phyloP scores from a whole-genome alignment of 2,113 vertebrate genomes.

The Malaclemys terrapin region DNA sequence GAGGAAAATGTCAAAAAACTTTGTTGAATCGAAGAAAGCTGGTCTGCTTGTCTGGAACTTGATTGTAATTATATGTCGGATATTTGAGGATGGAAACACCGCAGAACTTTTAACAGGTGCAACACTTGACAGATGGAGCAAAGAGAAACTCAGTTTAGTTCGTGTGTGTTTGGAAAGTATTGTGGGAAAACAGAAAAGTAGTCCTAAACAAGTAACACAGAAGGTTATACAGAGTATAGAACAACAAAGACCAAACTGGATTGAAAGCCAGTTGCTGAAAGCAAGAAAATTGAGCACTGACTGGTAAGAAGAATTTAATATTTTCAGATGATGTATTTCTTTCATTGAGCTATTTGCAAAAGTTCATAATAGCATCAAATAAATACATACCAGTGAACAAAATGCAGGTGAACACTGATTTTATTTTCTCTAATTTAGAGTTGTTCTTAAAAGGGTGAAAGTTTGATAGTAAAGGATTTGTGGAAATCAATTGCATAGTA shows the following conservation, averaged over 20 bases:
- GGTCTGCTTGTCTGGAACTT: slow-evolving; percentile 92
- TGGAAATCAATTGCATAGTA: neutral
- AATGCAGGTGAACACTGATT: neutral
- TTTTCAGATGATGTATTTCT: neutral
- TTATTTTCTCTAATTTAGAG: neutral
- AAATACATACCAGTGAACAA: neutral
- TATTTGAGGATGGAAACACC: slow-evolving; percentile 89
- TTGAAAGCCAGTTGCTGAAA: slow-evolving; percentile 88
- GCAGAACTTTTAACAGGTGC: slow-evolving; percentile 87
- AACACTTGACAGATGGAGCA: slow-evolving; percentile 86
- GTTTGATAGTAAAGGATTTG: neutral
- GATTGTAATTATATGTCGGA: slow-evolving; percentile 88
- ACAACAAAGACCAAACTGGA: slow-evolving; percentile 92
- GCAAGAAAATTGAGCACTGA: slow-evolving; percentile 88
- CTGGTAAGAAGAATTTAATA: slow-evolving; percentile 80
- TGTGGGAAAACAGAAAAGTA: slow-evolving; percentile 84
- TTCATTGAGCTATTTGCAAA: slow-evolving; percentile 3
- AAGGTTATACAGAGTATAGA: slow-evolving; percentile 91
- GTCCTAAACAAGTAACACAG: slow-evolving; percentile 85
- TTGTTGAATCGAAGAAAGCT: slow-evolving; percentile 85
- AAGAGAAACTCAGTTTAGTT: slow-evolving; percentile 88
- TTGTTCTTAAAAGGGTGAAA: neutral
- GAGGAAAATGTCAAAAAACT: slow-evolving; percentile 89
- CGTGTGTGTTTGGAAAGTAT: slow-evolving; percentile 89
- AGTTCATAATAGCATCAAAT: neutral